Conservation (phyloP, 2,113 vertebrate species). For the Pteropus alecto region DNA sequence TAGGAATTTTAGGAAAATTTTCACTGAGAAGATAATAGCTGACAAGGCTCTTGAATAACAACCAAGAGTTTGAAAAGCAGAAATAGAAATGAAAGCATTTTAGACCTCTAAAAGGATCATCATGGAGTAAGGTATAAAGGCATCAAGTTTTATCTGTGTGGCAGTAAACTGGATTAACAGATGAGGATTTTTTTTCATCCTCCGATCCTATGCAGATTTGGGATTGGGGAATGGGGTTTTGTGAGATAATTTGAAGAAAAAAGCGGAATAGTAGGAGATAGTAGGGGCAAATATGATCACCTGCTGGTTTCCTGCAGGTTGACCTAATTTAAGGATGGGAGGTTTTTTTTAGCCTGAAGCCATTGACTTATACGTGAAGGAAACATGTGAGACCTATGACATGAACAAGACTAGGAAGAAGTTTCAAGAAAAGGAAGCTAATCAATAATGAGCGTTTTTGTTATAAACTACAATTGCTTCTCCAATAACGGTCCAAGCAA, state of each 20-base stretch:
- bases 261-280: background rate
- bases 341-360: background rate
- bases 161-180: background rate
- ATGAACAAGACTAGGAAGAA: background rate
- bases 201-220: background rate
- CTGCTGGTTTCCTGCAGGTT: background rate
- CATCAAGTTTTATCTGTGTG: background rate
- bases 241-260: background rate
- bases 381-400: background rate
- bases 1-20: constrained; percentile 8
- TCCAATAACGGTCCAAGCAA: background rate
- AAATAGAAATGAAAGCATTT: background rate
- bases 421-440: background rate
- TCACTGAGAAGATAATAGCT: background rate
- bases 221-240: background rate
- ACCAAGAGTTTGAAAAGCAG: background rate
- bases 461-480: background rate
- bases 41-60: background rate
- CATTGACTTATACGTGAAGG: background rate
- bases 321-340: background rate
- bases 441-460: background rate
- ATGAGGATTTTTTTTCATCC: background rate
- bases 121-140: background rate
- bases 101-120: background rate
- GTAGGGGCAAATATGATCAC: background rate